Base-by-base conservation (phyloP, 2,797 vertebrate genomes). In the Sebastolobus alascanus region DNA sequence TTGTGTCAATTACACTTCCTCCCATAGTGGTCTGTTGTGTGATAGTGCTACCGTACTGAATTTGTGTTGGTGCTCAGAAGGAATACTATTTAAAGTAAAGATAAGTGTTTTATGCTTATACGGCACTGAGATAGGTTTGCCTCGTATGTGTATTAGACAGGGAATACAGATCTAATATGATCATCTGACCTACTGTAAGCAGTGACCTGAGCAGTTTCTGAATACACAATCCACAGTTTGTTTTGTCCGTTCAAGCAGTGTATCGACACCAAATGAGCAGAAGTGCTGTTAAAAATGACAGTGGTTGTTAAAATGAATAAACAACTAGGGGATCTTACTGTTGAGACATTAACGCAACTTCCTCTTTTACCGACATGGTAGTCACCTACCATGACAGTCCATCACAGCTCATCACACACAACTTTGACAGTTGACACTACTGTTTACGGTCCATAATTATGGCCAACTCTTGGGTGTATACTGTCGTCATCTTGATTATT, bases 1-100 rank as follows among this genome's bases (percentile, higher is more conserved):
- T 55, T 56, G 25, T 40, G 83, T 72, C 68, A 80, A 38, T 74
- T 46, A 37, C 61, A 86, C 85, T 89, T 91, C 87, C 77, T 88
- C 71, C 13, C 40, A 54, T 50, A 67, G 75, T 67, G 55, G 58
- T 43, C 66, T 85, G 31, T 69, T 58, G 25, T 60, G 58, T 69
- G 38, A 70, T 40, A 35, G 58, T 71, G 75, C 10, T 29, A 50
- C 27, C 35, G 13, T 31, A 29, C 68, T 37, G 11, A 43, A 31
- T 65, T 22, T 61, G 5, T 40, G 22, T 35, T 67, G 4, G 2
- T 56, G 18, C 40, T 75, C 20, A 25, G 12, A 31, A 43, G 6
- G 5, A 67, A 33, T 40, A 10, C 22, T 13, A 11, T 27, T 37
- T 33, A 13, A 25, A 12, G 50, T 20, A 40, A 68, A 70, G 7